These are phyloP conservation scores for Drosophila funebris DNA, from an alignment of 1,140 invertebrate species.

Conservation along the genomic window DNA sequence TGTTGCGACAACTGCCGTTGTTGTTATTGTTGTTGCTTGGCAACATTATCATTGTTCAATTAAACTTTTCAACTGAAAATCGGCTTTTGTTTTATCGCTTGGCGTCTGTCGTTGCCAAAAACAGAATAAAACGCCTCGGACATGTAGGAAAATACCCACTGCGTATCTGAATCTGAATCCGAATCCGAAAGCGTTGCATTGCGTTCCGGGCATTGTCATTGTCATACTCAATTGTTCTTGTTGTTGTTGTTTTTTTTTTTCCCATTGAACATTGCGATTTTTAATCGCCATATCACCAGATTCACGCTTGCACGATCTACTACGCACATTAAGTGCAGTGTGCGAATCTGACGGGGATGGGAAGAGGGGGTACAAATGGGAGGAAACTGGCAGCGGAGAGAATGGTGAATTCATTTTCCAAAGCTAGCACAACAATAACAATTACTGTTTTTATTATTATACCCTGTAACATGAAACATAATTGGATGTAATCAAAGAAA, in stretches of 20 bases:
- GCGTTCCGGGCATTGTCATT: slow-evolving; percentile 55
- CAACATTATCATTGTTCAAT: slow-evolving; percentile 81
- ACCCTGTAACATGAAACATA: background rate
- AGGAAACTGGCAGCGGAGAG: slow-evolving; percentile 9
- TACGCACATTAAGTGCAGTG: slow-evolving; percentile 76
- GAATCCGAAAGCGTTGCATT: slow-evolving; percentile 35
- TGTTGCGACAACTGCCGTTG: slow-evolving; percentile 32
- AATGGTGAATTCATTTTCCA: slow-evolving; percentile 52
- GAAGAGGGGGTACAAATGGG: background rate
- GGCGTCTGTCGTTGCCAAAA: slow-evolving; percentile 68
- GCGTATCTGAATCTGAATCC: slow-evolving; percentile 9
- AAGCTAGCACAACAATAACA: slow-evolving; percentile 72
- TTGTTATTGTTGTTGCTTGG: slow-evolving; percentile 26
- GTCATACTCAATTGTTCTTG: slow-evolving; percentile 24
- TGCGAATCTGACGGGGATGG: background rate
- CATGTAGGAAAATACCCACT: slow-evolving; percentile 31
- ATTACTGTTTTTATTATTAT: slow-evolving; percentile 47
- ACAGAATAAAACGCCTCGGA: slow-evolving; percentile 54
- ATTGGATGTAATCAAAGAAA: background rate
- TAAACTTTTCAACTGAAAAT: slow-evolving; percentile 82
- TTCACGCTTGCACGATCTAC: slow-evolving; percentile 79
- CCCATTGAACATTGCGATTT: slow-evolving; percentile 66
- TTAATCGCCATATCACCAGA: slow-evolving; percentile 80
- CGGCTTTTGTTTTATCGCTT: slow-evolving; percentile 78
- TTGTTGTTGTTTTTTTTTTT: slow-evolving; percentile 17